Base-by-base conservation (phyloP, 2,113 vertebrate genomes). In the Argyrosomus japonicus region DNA sequence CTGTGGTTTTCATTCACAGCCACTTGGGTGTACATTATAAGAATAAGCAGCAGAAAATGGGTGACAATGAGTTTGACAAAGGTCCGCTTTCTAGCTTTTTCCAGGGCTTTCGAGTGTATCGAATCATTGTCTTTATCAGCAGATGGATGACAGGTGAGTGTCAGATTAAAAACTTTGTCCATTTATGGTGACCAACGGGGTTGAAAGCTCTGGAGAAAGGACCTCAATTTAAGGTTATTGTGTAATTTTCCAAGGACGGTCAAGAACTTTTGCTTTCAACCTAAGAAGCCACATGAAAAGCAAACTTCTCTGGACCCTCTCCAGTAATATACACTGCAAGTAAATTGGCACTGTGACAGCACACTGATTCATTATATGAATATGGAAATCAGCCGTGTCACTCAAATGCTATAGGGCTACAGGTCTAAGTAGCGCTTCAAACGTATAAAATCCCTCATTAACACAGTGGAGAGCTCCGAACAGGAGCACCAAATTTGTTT, bases 231-330 rank as follows among this genome's bases (percentile, higher is more conserved):
- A 2, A 9, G 32, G 6, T 23, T 40, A 15, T 17, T 57, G 19
- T 54, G 13, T 57, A 23, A 45, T 2, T 48, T 48, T 29, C 17
- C 6, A 54, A 40, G n/a, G 2, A n/a, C 50, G 3, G 48, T 15
- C 25, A 36, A n/a, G 0, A 51, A 15, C 21, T 25, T 25, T 57
- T 0, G 0, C 3, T 11, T 32, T 67, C 13, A 17, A n/a, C 40
- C n/a, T n/a, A n/a, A 5, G 19, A 1, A 65, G 15, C 5, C 0
- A 5, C 14, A 53, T 21, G 57, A 14, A 76, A 73, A 67, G 6
- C 21, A 68, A 71, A 62, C 19, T 6, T 79, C 36, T 82, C 47
- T 27, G 5, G 18, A 45, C 27, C 23, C 18, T 43, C 61, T 67
- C 3, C 17, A 25, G 23, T 56, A 18, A 15, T 17, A 12, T 9